Evolutionary conservation across 30 jellyfish, hydroid and myxozoan genomes (phyloP).

Genomic region (Turritopsis dohrnii): DNA sequence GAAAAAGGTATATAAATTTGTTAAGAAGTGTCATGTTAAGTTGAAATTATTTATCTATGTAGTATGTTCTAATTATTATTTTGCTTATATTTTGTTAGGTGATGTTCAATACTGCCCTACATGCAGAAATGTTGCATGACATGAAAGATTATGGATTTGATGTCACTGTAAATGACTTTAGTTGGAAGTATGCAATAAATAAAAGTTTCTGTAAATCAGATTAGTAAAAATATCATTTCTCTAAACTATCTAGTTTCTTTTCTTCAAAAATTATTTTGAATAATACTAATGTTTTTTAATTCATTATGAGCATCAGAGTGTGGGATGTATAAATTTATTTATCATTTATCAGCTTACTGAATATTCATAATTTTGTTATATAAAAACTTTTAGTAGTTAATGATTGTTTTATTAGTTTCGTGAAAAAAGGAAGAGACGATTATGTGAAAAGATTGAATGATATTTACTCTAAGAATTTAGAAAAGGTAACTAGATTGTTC

Average conservation of each 20-base stretch:
- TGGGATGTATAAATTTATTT: too few relatives aligned
- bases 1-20: slow-evolving; percentile 46
- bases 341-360: too few relatives aligned
- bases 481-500: slow-evolving; percentile 33
- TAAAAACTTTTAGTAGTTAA: too few relatives aligned
- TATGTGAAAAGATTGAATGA: slow-evolving; percentile 66
- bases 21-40: not conserved
- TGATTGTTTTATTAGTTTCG: slow-evolving; percentile 35
- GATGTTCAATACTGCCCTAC: slow-evolving; percentile 90
- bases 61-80: not conserved
- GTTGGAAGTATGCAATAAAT: slow-evolving; percentile 69
- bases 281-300: too few relatives aligned
- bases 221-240: too few relatives aligned
- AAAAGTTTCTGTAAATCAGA: too few relatives aligned
- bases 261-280: too few relatives aligned
- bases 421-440: slow-evolving; percentile 57
- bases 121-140: slow-evolving; percentile 64
- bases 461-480: slow-evolving; percentile 44
- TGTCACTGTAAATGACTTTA: slow-evolving; percentile 66
- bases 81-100: slow-evolving; percentile 29
- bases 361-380: too few relatives aligned
- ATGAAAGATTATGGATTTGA: slow-evolving; percentile 93
- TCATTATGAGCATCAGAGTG: too few relatives aligned
- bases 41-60: not conserved
- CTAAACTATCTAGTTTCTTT: too few relatives aligned